Conservation (phyloP, 2,888 invertebrate species). For the Drepana falcataria region DNA sequence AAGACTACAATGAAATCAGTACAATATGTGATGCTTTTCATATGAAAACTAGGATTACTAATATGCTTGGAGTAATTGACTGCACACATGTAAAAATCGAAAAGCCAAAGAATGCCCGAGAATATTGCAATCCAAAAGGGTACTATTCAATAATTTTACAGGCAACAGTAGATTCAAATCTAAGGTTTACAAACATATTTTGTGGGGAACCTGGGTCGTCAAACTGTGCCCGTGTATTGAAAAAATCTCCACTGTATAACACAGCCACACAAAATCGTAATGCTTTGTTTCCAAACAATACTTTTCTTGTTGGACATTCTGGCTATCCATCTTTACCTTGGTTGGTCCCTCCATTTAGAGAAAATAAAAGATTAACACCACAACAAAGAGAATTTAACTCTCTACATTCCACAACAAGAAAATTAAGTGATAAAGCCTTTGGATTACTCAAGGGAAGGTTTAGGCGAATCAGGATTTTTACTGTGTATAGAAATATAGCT, state of each 20-base stretch:
- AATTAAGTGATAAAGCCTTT: constrained; percentile 50
- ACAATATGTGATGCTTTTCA: constrained; percentile 41
- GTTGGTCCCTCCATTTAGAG: constrained; percentile 52
- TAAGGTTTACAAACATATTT: constrained; percentile 51
- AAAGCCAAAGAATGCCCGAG: constrained; percentile 50
- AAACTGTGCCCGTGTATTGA: constrained; percentile 43
- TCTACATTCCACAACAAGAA: constrained; percentile 41
- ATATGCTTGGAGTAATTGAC: constrained; percentile 50
- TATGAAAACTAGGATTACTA: constrained; percentile 43
- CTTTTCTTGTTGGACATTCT: constrained; percentile 52
- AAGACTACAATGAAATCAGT: constrained; percentile 36
- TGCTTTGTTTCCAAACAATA: constrained; percentile 44
- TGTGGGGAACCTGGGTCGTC: constrained; percentile 59
- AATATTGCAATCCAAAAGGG: constrained; percentile 52
- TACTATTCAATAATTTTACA: constrained; percentile 53
- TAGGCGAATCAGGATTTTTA: constrained; percentile 44
- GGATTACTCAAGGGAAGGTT: constrained; percentile 45
- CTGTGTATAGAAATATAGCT: constrained; percentile 50
- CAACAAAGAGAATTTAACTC: constrained; percentile 51
- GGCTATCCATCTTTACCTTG: constrained; percentile 51
- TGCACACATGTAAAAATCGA: constrained; percentile 53
- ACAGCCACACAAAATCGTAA: constrained; percentile 42
- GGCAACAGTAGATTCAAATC: constrained; percentile 47
- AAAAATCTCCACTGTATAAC: constrained; percentile 48
- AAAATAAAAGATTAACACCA: constrained; percentile 46